Percentiles rank a stretch among this genome's conserved stretches.
These are phyloP conservation scores for Littorina saxatilis DNA, from an alignment of 1,140 invertebrate genomes.

Conservation along the genomic window DNA sequence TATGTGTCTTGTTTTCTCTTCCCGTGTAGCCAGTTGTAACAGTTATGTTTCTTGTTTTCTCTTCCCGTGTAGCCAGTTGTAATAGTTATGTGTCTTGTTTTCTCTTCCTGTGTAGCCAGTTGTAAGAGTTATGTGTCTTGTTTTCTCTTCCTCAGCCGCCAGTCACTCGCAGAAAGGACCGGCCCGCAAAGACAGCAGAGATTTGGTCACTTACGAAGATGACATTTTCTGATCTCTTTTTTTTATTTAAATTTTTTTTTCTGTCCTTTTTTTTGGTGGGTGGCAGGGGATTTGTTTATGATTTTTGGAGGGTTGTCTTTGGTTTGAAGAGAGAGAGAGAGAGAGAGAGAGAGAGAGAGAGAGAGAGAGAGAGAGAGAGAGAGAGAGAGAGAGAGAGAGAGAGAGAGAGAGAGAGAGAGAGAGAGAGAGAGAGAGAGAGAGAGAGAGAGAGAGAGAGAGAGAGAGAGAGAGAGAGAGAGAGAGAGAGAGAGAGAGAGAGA, in stretches of 20 bases:
- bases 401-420: too few species aligned
- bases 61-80: too few species aligned
- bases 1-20: too few species aligned
- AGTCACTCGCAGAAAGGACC: conserved; percentile 88
- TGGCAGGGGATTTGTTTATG: background rate
- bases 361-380: background rate
- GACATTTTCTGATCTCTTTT: conserved; percentile 45
- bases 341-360: conserved; percentile 1
- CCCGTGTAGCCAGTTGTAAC: too few species aligned
- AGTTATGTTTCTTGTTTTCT: too few species aligned
- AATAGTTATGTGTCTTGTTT: too few species aligned
- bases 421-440: too few species aligned
- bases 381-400: background rate
- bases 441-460: background rate
- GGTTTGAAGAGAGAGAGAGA: too few species aligned
- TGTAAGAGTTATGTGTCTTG: too few species aligned
- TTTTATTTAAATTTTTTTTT: background rate
- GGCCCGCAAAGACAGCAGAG: conserved; percentile 68
- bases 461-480: background rate
- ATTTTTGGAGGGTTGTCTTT: background rate
- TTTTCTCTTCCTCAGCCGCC: too few species aligned
- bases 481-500: background rate
- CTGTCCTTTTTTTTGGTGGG: background rate
- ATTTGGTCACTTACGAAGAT: conserved; percentile 71
- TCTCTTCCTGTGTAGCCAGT: too few species aligned